Conservation (phyloP, 2,797 vertebrate species). For the Danio choprae region DNA sequence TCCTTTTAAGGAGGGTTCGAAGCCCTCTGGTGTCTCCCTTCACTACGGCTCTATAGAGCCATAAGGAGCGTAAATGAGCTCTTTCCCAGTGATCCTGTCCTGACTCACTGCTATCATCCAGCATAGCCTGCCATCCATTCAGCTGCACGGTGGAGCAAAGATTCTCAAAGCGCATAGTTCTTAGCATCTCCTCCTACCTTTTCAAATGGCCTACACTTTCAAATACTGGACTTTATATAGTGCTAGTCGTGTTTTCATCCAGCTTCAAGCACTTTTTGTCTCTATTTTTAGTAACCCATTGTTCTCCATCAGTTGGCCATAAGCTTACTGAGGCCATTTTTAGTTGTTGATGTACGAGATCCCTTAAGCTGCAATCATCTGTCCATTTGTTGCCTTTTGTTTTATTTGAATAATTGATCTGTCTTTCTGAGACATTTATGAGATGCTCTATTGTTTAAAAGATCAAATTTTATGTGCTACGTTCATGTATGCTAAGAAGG, state of each 20-base stretch:
- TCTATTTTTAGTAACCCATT: conserved; percentile 68
- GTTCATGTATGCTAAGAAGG: not conserved
- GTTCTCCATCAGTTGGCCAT: conserved; percentile 59
- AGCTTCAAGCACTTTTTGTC: conserved; percentile 53
- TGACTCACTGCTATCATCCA: conserved; percentile 6
- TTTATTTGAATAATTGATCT: conserved; percentile 22
- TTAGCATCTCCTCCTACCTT: conserved; percentile 55
- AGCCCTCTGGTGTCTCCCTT: conserved; percentile 70
- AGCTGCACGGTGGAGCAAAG: conserved; percentile 53
- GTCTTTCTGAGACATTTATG: not conserved
- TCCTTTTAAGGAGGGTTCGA: conserved; percentile 63
- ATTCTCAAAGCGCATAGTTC: conserved; percentile 62
- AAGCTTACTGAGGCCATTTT: conserved; percentile 66
- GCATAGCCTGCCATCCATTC: conserved; percentile 57
- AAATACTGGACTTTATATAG: conserved; percentile 52
- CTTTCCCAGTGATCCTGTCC: conserved; percentile 38
- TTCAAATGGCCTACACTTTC: conserved; percentile 23
- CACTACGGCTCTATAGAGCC: conserved; percentile 70
- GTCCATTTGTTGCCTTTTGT: conserved; percentile 17
- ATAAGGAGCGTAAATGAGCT: conserved; percentile 49
- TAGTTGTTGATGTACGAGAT: conserved; percentile 60
- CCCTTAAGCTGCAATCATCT: conserved; percentile 38
- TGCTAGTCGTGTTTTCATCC: conserved; percentile 31
- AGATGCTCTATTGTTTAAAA: conserved; percentile 6
- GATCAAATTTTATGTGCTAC: conserved; percentile 6